phyloP scores from a whole-genome alignment of 2,888 invertebrate species.

The Cremastinae sp. region DNA sequence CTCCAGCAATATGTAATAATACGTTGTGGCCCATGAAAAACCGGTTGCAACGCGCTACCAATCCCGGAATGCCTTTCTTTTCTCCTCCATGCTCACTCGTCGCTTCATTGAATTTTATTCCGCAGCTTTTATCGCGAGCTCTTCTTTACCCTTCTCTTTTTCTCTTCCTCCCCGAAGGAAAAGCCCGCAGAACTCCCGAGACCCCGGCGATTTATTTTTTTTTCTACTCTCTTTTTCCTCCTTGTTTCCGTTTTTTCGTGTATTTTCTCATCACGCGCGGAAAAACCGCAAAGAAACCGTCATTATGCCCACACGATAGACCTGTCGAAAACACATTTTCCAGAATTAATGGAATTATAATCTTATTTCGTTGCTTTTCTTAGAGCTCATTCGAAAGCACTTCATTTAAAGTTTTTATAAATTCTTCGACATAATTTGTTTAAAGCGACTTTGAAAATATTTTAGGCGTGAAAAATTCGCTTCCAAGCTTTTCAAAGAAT shows the following conservation, averaged over 20 bases:
- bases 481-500: no score
- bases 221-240: neutral
- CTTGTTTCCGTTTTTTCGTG: conserved; percentile 14
- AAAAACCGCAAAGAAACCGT: conserved; percentile 10
- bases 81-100: conserved; percentile 16
- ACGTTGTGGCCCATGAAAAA: conserved; percentile 7
- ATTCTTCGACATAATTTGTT: no score
- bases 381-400: no score
- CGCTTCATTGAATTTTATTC: conserved; percentile 49
- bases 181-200: neutral
- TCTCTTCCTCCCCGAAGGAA: neutral
- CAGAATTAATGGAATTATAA: no score
- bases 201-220: conserved; percentile 2
- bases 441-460: no score
- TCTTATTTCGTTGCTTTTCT: no score
- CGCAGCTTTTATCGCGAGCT: conserved; percentile 17
- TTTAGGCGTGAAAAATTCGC: no score
- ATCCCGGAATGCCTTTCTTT: conserved; percentile 21
- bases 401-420: no score
- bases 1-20: conserved; percentile 29
- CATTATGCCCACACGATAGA: neutral
- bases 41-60: conserved; percentile 13
- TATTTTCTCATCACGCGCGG: conserved; percentile 1
- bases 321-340: conserved; percentile 5
- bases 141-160: neutral